These are phyloP conservation scores for Itoplectis maculator DNA, from an alignment of 2,888 invertebrate species.

Conservation along the genomic window DNA sequence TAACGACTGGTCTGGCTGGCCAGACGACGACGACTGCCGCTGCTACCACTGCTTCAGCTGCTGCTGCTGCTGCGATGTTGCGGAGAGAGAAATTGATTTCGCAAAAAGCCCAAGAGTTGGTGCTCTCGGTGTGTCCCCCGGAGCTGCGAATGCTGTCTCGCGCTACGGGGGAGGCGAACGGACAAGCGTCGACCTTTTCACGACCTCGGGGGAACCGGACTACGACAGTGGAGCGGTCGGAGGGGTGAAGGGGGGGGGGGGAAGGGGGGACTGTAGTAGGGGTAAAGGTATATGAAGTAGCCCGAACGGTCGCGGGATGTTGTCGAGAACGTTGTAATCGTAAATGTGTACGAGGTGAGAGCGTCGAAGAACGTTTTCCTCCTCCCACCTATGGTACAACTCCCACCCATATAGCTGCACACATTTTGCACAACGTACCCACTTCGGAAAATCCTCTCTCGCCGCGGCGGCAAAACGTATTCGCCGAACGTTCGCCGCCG, in stretches of 20 bases:
- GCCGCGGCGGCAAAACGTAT: constrained; percentile 31
- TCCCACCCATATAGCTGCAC: neutral
- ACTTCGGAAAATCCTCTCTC: neutral
- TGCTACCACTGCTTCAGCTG: neutral
- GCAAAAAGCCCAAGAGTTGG: constrained; percentile 34
- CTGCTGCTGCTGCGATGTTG: constrained; percentile 21
- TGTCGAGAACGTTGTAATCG: constrained; percentile 43
- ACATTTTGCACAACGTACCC: constrained; percentile 25
- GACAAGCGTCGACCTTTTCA: constrained; percentile 55
- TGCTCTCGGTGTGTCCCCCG: constrained; percentile 18
- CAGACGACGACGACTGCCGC: constrained; percentile 19
- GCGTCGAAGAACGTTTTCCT: constrained; percentile 54
- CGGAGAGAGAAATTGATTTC: constrained; percentile 65
- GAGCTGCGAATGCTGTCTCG: constrained; percentile 30
- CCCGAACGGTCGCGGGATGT: neutral
- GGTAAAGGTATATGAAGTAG: neutral
- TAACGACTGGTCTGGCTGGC: constrained; percentile 28
- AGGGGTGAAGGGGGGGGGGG: too few species aligned
- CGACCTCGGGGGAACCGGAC: constrained; percentile 19
- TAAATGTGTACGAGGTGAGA: constrained; percentile 57
- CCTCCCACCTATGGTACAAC: neutral
- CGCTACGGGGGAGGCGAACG: constrained; percentile 40
- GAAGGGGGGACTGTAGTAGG: too few species aligned
- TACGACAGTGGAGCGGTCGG: too few species aligned
- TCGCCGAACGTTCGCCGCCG: constrained; percentile 48